phyloP scores from a whole-genome alignment of 2,888 invertebrate genomes.

The Scotopteryx bipunctaria region DNA sequence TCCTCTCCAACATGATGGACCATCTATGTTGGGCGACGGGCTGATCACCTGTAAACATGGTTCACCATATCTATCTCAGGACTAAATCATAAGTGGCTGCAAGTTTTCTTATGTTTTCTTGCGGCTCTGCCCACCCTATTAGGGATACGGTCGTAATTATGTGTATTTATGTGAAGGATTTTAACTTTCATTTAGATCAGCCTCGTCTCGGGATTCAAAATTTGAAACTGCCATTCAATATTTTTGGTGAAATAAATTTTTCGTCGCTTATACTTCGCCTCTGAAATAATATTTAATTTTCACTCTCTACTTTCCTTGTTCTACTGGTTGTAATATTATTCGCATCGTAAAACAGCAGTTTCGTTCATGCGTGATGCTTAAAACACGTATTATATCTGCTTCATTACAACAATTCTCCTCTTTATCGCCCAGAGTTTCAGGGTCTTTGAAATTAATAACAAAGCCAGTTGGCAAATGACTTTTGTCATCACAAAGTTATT shows the following conservation, averaged over 20 bases:
- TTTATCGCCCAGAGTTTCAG: neutral
- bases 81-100: neutral
- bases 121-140: too few species aligned
- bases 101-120: too few species aligned
- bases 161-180: too few species aligned
- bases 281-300: neutral
- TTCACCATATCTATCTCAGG: too few species aligned
- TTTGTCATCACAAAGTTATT: constrained; percentile 6
- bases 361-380: neutral
- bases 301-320: neutral
- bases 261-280: neutral
- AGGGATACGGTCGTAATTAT: too few species aligned
- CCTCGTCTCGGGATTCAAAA: neutral
- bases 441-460: neutral
- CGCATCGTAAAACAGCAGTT: neutral
- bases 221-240: neutral
- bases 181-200: too few species aligned
- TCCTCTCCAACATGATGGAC: too few species aligned
- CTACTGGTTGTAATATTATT: neutral
- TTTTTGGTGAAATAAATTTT: neutral
- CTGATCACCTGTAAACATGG: too few species aligned
- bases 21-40: too few species aligned
- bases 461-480: neutral
- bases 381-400: neutral
- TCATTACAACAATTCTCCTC: neutral